These are phyloP conservation scores for Shinisaurus crocodilurus DNA, from an alignment of 2,113 vertebrate species.

Conservation along the genomic window DNA sequence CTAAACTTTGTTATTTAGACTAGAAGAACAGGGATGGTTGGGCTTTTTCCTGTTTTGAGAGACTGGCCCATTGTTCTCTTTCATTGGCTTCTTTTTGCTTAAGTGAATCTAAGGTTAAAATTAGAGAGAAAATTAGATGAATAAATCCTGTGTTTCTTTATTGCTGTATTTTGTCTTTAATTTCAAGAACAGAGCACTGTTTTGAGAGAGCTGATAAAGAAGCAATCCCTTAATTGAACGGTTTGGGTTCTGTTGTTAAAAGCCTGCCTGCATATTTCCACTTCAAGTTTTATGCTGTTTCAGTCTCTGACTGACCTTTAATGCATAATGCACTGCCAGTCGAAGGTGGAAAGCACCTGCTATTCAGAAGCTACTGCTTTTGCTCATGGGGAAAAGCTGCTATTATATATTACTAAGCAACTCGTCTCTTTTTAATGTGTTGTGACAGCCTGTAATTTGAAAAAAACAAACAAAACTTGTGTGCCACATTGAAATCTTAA, in stretches of 20 bases:
- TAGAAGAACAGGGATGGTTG: too few relatives aligned
- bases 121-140: too few relatives aligned
- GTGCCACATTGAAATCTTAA: background rate
- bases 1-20: too few relatives aligned
- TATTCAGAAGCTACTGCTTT: background rate
- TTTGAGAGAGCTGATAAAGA: background rate
- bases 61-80: too few relatives aligned
- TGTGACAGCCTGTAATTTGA: background rate
- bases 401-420: conserved; percentile 13
- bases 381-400: conserved; percentile 10
- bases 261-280: background rate
- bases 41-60: too few relatives aligned
- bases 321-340: background rate
- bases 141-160: fast-evolving
- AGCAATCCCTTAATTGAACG: background rate
- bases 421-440: background rate
- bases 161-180: background rate
- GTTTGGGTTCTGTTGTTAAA: conserved; percentile 12
- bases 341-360: conserved; percentile 4
- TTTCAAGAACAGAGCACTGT: background rate
- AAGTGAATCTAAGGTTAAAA: too few relatives aligned
- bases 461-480: background rate
- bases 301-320: conserved; percentile 13
- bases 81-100: too few relatives aligned
- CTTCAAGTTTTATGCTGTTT: background rate